Evolutionary conservation across 2,113 vertebrate species (phyloP), one percentile per base, ranked within the genome.

Genomic region (Thymallus thymallus): DNA sequence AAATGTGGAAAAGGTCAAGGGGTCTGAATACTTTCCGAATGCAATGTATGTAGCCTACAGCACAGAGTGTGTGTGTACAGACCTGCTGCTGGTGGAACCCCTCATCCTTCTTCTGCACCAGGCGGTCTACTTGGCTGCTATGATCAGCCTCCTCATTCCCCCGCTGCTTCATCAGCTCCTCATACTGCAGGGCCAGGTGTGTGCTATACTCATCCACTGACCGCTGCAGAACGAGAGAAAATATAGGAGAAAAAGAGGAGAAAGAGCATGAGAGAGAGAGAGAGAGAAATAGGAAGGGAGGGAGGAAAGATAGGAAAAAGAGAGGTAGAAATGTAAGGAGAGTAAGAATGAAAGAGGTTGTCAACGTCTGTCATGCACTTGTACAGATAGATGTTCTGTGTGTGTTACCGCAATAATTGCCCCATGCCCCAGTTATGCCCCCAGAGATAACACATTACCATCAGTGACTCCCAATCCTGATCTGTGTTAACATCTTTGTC

Each of bases 81-180:
- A 96, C 95, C 95, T 95, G 92, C 72, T 94, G 92, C 70, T 94
- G 94, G 76, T 91, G 93, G 85, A 92, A 92, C 71, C 93, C 92
- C 56, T 95, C 94, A 5, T 95, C 93, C 79, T 87, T 87, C 35
- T 89, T 90, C 75, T 92, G 92, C 76, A 94, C 88, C 29, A 95
- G 91, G 32, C 89, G 88, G 74, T 93, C 89, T 0, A 94, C 84
- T 23, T 92, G 91, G 2, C 92, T 89, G 73, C 94, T 91, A 58
- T 94, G 89, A 72, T 95, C 91, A 12, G 91, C 90, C 84, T 95
- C 91, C 73, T 93, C 92, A n/a, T 91, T 91, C 64, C 87, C 89
- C 79, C 94, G 92, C 7, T 92, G 93, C 87, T 94, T 93, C 76
- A 93, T 0, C 64, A 95, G 90, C 68, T 91, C 90, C 76, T 94